Base-by-base conservation (phyloP, 1,140 invertebrate genomes). In the Dreissena rostriformis region DNA sequence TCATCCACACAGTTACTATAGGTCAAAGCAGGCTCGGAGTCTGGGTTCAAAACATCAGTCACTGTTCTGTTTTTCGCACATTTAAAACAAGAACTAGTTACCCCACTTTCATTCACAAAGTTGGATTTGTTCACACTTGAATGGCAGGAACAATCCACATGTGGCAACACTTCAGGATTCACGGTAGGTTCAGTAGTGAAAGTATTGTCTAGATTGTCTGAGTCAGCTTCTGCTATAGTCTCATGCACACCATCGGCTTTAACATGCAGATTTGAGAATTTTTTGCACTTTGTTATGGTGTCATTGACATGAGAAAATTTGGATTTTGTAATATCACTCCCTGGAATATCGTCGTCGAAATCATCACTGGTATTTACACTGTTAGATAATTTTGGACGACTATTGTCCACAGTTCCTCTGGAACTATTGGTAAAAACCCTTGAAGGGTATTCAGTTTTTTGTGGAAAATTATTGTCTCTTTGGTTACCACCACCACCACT, bases 271-370 rank as follows among this genome's bases (percentile, higher is more conserved):
- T 74, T 29, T 29, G 80, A 74, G 52, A 82, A 82, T 49, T 82
- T 82, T 63, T 82, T 75, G 55, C 28, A 39, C 51, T 82, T 82
- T 66, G 70, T 75, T n/a, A 82, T 82, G 17, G 80, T 82, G 49
- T 82, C 80, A 68, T 67, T 74, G 1, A 82, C 11, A 73, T 75
- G 72, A 12, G 61, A 65, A 67, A 82, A 82, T 52, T 53, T 82
- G 19, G 80, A 82, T 5, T 74, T 74, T 1, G 61, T 4, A 26
- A 73, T 14, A 10, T 67, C 71, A 14, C 65, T 61, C 8, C 52
- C 71, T 22, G 15, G 17, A 75, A 55, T 53, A 15, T 39, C 28
- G 15, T 55, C 66, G n/a, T 77, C 75, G 53, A 67, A 77, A 15
- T 76, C 74, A 39, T 51, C 39, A 79, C 67, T 79, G 26, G 77